Percentiles rank a stretch among this genome's conserved stretches.
These are phyloP conservation scores for Tenthredo mesomela DNA, from an alignment of 2,888 invertebrate species.

Conservation along the genomic window DNA sequence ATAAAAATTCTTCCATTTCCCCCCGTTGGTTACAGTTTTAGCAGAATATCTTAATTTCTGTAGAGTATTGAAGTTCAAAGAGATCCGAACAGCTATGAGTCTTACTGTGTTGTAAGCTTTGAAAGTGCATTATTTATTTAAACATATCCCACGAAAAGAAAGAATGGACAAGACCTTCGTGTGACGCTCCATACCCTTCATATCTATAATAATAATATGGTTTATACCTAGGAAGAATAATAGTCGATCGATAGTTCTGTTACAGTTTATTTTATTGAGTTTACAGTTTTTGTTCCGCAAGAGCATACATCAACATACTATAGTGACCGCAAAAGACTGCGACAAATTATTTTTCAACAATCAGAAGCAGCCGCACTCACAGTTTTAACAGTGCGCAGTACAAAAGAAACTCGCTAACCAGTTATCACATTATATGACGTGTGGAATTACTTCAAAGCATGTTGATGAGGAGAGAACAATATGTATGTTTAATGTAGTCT, in stretches of 20 bases:
- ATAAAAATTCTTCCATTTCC: not conserved
- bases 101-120: no score
- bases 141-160: not conserved
- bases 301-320: slow-evolving; percentile 46
- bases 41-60: not conserved
- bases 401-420: slow-evolving; percentile 25
- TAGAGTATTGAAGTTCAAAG: not conserved
- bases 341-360: slow-evolving; percentile 37
- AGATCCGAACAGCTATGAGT: no score
- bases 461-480: slow-evolving; percentile 21
- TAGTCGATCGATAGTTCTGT: not conserved
- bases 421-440: slow-evolving; percentile 26
- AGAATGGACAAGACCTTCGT: not conserved
- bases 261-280: slow-evolving; percentile 15
- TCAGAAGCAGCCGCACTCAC: slow-evolving; percentile 5
- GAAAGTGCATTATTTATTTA: no score
- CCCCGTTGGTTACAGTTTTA: not conserved
- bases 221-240: not conserved
- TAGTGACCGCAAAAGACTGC: slow-evolving; percentile 26
- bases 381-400: slow-evolving; percentile 26
- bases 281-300: slow-evolving; percentile 35
- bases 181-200: not conserved
- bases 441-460: slow-evolving; percentile 35
- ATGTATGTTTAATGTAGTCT: slow-evolving; percentile 10
- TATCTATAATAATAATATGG: slow-evolving; percentile 13